Base-by-base conservation (phyloP, 2,888 invertebrate species). In the Alloplasta piceator region DNA sequence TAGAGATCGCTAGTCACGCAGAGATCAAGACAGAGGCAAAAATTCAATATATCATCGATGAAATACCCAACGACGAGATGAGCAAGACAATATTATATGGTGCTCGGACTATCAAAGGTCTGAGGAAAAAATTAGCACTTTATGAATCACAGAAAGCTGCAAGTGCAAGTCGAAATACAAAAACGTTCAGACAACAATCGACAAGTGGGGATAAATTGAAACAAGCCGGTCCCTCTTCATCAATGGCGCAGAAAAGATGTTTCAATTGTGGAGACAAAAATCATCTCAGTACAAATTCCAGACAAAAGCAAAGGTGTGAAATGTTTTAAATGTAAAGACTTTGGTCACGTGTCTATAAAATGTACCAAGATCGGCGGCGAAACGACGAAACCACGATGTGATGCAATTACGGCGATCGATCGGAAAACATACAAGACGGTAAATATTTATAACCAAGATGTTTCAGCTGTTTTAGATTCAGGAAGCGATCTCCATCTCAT, bases 1-100 rank as follows among this genome's bases (percentile, higher is more conserved):
- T 79, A 6, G 78, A 83, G 9, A 78, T 83, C 1, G 86, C 83
- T 0, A 81, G 74, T 26, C 83, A 85, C n/a, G 77, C 68, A 0
- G 41, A 76, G 0, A 66, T 82, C 0, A 79, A 82, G 36, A 36
- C 67, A 6, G 76, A 79, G 7, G 67, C 75, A 0, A 1, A 70
- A 12, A 71, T 82, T 1, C 75, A 76, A 55, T 76, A 82, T 39
- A 71, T 78, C 5, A 74, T 81, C 14, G 78, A 82, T 16, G 82
- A 74, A 7, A 74, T 82, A 9, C 48, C 39, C 6, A 78, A 78
- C 58, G 74, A 68, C 12, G 75, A 74, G 38, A 56, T 52, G 6
- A 75, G 75, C 38, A 82, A 79, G 36, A 43, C 68, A 0, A 64
- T 82, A 3, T 14, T 78, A 14, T 78, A 82, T 39, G 68, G 78